These are phyloP conservation scores for Polypterus senegalus DNA, from an alignment of 2,113 vertebrate genomes.

Conservation along the genomic window DNA sequence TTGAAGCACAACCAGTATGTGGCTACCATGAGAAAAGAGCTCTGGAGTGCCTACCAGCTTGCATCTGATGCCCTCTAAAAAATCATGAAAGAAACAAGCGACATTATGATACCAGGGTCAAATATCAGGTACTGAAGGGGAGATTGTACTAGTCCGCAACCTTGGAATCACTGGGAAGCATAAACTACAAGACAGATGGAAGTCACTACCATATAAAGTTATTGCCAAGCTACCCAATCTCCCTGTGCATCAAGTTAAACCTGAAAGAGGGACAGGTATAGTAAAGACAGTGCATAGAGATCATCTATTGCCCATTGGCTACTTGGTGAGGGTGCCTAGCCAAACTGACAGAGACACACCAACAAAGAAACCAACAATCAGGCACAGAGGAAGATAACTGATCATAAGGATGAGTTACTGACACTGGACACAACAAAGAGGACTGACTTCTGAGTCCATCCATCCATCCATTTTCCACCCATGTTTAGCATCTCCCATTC, in stretches of 20 bases:
- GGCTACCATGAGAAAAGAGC: background rate
- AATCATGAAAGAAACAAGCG: background rate
- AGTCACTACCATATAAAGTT: background rate
- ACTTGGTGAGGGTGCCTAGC: background rate
- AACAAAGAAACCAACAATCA: background rate
- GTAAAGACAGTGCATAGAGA: constrained; percentile 2
- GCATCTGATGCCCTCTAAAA: background rate
- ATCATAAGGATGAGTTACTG: background rate
- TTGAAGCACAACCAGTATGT: background rate
- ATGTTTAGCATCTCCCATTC: too few relatives aligned
- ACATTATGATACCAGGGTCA: background rate
- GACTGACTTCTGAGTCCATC: background rate
- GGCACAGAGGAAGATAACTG: background rate
- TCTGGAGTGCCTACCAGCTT: background rate
- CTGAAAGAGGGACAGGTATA: background rate
- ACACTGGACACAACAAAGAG: background rate
- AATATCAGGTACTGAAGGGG: background rate
- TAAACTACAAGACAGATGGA: background rate
- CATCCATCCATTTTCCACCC: too few relatives aligned
- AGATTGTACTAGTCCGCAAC: background rate
- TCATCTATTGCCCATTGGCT: background rate
- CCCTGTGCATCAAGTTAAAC: background rate
- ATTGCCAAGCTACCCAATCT: background rate
- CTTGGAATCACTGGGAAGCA: background rate
- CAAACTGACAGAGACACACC: background rate